These are phyloP conservation scores for Poliocrania exsul DNA, from an alignment of 2,797 vertebrate species.

Conservation along the genomic window DNA sequence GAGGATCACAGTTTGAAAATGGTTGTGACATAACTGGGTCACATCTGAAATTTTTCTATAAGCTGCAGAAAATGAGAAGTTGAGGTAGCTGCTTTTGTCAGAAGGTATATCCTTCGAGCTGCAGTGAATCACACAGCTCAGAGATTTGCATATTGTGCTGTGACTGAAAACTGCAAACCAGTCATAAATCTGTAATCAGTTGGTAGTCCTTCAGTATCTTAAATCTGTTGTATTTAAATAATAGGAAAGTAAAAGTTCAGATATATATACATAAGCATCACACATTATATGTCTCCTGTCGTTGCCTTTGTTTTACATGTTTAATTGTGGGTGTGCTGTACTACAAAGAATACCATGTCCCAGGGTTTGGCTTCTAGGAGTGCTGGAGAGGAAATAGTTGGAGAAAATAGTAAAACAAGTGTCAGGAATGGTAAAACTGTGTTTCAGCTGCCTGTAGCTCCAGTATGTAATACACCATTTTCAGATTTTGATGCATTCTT, in stretches of 20 bases:
- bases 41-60: constrained; percentile 53
- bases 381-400: background rate
- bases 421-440: background rate
- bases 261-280: background rate
- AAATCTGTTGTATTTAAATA: background rate
- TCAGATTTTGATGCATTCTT: background rate
- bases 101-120: constrained; percentile 22
- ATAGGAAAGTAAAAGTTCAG: background rate
- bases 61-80: constrained; percentile 54
- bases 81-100: constrained; percentile 52
- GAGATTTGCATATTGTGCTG: background rate
- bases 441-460: background rate
- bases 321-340: background rate
- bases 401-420: background rate
- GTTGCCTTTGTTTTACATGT: background rate
- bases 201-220: background rate
- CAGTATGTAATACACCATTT: background rate
- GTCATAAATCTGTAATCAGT: background rate
- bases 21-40: constrained; percentile 66
- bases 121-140: constrained; percentile 10
- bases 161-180: background rate
- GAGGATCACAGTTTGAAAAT: constrained; percentile 41
- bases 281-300: background rate
- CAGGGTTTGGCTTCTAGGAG: background rate
- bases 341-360: background rate